Base-by-base conservation (phyloP, 1,140 invertebrate genomes). In the Achroia grisella region DNA sequence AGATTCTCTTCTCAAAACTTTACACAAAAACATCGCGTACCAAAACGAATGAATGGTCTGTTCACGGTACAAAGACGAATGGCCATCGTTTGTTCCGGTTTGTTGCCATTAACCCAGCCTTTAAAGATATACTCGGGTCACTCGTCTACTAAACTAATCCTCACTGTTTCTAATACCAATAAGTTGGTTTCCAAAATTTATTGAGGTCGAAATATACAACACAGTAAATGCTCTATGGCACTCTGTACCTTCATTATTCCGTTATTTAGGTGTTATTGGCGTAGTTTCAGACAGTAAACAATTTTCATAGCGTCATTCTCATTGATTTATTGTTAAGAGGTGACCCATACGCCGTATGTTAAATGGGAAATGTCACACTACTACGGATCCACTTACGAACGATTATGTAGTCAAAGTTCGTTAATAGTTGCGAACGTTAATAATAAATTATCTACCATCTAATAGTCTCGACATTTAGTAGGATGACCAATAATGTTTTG, bases 41-140 rank as follows among this genome's bases (percentile, higher is more conserved):
- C 17, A 23, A 23, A 23, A 35, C 39, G 30, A 39, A 44, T 29
- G 44, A 40, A 49, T 40, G 17, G 35, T 44, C 48, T 39, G 35
- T 39, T 50, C 44, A 10, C 30, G 23, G 14, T 31, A 54, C 52
- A 34, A 57, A 64, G 61, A 64, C 51, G 56, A 46, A 64, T 60
- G 56, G 40, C 10, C 23, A 5, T 41, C 51, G 52, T 64, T 60
- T 52, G 53, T 64, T 64, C 57, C 54, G 51, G 53, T 60, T 52
- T 49, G 54, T 39, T 50, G 49, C 54, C 56, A 57, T 64, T 64
- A 64, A 64, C 61, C 61, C 44, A 43, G 52, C 49, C 52, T 52
- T 49, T 52, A 56, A 23, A 60, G 50, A 56, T 45, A 56, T 48
- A 37, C 23, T 29, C 28, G 30, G 48, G 53, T 42, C 47, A 48